These are phyloP conservation scores for Podiceps cristatus DNA, from an alignment of 2,113 vertebrate genomes.

Conservation along the genomic window DNA sequence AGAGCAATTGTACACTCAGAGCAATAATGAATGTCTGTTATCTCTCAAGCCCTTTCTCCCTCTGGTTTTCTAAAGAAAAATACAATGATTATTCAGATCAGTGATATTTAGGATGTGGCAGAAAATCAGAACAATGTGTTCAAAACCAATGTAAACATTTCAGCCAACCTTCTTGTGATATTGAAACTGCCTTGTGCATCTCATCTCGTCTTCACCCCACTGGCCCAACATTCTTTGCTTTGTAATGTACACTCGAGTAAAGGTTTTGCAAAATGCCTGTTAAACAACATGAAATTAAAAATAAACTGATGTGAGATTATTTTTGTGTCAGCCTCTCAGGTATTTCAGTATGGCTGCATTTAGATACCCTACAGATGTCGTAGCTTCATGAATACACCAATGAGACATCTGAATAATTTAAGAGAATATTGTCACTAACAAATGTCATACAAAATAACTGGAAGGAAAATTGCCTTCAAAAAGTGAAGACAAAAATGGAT, in stretches of 20 bases:
- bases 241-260: background rate
- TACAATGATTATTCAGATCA: constrained; percentile 1
- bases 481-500: constrained; percentile 40
- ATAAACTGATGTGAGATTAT: background rate
- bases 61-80: constrained; percentile 27
- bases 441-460: constrained; percentile 38
- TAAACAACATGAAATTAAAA: constrained; percentile 5
- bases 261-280: background rate
- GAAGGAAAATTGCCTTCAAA: constrained; percentile 33
- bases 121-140: background rate
- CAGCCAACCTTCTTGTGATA: background rate
- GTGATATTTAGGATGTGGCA: background rate
- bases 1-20: background rate
- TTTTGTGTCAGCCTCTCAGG: background rate
- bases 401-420: constrained; percentile 71
- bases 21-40: constrained; percentile 35
- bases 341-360: constrained; percentile 1
- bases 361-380: background rate
- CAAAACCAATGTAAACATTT: background rate
- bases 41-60: constrained; percentile 1
- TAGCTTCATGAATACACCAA: constrained; percentile 21
- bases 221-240: background rate
- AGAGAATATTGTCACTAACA: constrained; percentile 46
- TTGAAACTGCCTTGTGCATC: background rate
- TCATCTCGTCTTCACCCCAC: background rate